A percentile compares a stretch with the other conserved stretches of the same genome.
Evolutionary conservation across 1,140 invertebrate genomes (phyloP).

Genomic region (Diprion similis): DNA sequence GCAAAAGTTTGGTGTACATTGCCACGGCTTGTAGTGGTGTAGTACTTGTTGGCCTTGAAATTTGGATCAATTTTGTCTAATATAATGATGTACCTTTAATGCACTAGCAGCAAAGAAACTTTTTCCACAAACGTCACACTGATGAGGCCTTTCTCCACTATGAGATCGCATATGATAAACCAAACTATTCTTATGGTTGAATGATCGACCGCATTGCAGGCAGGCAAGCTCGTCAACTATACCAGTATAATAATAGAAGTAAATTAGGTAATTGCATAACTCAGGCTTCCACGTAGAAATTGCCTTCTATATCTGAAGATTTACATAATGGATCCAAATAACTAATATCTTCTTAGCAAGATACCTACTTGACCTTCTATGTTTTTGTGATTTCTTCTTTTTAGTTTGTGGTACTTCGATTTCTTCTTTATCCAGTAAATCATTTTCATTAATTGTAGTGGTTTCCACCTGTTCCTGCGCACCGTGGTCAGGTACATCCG

Average conservation of each 20-base stretch:
- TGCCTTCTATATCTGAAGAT: slow-evolving; percentile 28
- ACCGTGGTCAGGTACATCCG: slow-evolving; percentile 50
- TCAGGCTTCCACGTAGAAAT: background rate
- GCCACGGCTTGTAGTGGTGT: too few relatives aligned
- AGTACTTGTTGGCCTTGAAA: background rate
- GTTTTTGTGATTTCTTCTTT: slow-evolving; percentile 49
- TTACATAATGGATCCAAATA: slow-evolving; percentile 36
- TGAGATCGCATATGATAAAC: slow-evolving; percentile 85
- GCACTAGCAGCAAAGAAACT: slow-evolving; percentile 82
- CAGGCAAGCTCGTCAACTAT: slow-evolving; percentile 65
- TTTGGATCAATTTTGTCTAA: background rate
- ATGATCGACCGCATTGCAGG: slow-evolving; percentile 74
- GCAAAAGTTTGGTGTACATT: background rate
- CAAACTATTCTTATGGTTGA: slow-evolving; percentile 83
- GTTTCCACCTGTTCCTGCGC: slow-evolving; percentile 47
- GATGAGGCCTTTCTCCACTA: slow-evolving; percentile 76
- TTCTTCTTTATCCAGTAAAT: slow-evolving; percentile 50
- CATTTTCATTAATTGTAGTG: slow-evolving; percentile 44
- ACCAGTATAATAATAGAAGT: background rate
- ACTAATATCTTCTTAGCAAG: background rate
- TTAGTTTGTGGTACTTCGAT: slow-evolving; percentile 48
- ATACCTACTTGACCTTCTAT: slow-evolving; percentile 41
- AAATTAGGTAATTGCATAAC: too few relatives aligned
- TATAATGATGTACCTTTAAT: slow-evolving; percentile 67
- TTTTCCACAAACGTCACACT: slow-evolving; percentile 83